A percentile compares a stretch with the other conserved stretches of the same genome.
Evolutionary conservation across 1,140 invertebrate genomes (phyloP).

Genomic region (Coelopa frigida): DNA sequence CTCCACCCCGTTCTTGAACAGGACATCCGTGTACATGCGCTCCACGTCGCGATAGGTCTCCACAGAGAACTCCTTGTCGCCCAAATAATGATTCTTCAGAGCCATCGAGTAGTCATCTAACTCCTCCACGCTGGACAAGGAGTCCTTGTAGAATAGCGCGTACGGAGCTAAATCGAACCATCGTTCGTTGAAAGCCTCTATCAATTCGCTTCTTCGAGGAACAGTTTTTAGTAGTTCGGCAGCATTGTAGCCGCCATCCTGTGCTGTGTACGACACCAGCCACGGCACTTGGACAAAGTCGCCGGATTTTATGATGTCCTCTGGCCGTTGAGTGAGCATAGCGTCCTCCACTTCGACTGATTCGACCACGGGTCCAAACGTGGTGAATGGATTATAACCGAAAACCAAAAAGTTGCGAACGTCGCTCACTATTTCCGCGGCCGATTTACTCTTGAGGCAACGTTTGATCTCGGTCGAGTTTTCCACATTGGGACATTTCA

Average conservation of each 20-base stretch:
- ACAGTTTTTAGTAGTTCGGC: constrained; percentile 30
- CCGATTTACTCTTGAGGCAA: constrained; percentile 50
- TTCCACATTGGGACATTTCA: constrained; percentile 49
- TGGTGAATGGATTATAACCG: constrained; percentile 52
- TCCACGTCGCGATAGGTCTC: constrained; percentile 22
- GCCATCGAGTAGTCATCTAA: constrained; percentile 19
- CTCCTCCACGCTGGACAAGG: constrained; percentile 9
- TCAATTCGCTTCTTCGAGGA: constrained; percentile 11
- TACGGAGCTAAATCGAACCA: constrained; percentile 18
- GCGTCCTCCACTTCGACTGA: constrained; percentile 23
- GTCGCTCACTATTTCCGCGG: constrained; percentile 23
- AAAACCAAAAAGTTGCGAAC: constrained; percentile 37
- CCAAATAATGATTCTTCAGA: constrained; percentile 20
- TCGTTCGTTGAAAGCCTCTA: constrained; percentile 13
- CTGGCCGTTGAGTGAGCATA: constrained; percentile 48
- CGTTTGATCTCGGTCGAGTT: constrained; percentile 46
- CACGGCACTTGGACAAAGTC: constrained; percentile 49
- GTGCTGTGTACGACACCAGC: constrained; percentile 46
- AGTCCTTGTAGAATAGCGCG: constrained; percentile 21
- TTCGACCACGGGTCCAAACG: constrained; percentile 53
- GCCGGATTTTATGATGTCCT: constrained; percentile 46
- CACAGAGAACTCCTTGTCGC: constrained; percentile 14
- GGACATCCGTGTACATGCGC: constrained; percentile 24
- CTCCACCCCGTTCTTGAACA: constrained; percentile 24
- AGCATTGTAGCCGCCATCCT: constrained; percentile 51